Base-by-base conservation (phyloP, 1,140 invertebrate species). In the Ditylenchus dipsaci region DNA sequence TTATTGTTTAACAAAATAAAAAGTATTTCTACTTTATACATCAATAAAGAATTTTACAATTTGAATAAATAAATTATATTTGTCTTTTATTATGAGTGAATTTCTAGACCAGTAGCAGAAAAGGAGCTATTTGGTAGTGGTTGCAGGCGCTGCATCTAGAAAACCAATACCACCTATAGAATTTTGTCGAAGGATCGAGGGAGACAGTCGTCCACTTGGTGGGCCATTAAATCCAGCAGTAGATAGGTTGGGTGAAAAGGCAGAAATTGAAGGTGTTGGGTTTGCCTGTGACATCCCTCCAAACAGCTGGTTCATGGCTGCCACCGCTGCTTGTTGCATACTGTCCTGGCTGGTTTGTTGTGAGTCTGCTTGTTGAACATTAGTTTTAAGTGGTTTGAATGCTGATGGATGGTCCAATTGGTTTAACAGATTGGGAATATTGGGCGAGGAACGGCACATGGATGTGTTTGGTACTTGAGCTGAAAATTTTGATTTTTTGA, bases 101-200 rank as follows among this genome's bases (percentile, higher is more conserved):
- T 38, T 38, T 11, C 33, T 38, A 5, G 33, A 38, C 33, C 33
- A 38, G 33, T 11, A 38, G 33, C 3, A 3, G 33, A 11, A 38
- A 11, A 38, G 11, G 33, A 38, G 33, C 33, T 38, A 38, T 38
- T 38, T 38, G 33, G 33, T 38, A 11, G 33, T 38, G 3, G 33
- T 38, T 38, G 33, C 33, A 38, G 11, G 11, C 3, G 33, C 3
- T 38, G 33, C 3, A 53, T 53, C 49, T 21, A 15, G 26, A 61
- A 61, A 61, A 8, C 59, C 38, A 30, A 61, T n/a, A 27, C 59
- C 59, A 30, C 59, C 59, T 5, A 61, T 61, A n/a, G 59, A 61
- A 21, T 61, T 61, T 30, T 61, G 59, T 7, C 59, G 19, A 8
- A 61, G 29, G 8, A 61, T 30, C 26, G 59, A 33, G 13, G 59